phyloP scores from a whole-genome alignment of 2,797 vertebrate genomes.

The Sciurus carolinensis region DNA sequence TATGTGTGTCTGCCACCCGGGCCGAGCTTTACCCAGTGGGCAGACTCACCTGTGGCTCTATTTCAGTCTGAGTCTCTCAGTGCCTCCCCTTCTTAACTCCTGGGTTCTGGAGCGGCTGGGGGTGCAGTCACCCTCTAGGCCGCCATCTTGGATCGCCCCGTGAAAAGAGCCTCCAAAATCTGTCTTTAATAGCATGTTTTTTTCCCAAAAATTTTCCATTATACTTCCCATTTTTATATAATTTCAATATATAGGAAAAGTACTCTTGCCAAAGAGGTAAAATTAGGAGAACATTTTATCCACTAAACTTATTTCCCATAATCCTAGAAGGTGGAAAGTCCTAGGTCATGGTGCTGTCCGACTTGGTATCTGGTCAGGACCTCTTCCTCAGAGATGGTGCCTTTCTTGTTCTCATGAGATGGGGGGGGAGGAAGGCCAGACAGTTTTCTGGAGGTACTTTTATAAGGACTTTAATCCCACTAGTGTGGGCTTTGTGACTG shows the following conservation, averaged over 20 bases:
- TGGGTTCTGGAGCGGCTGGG: too few relatives aligned
- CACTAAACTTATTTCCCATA: background rate
- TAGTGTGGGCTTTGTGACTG: background rate
- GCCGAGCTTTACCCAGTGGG: too few relatives aligned
- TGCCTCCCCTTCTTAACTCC: too few relatives aligned
- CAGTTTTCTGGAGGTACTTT: background rate
- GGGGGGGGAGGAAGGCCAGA: background rate
- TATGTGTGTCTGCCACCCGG: too few relatives aligned
- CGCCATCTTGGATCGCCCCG: too few relatives aligned
- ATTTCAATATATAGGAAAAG: background rate
- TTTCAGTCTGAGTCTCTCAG: too few relatives aligned
- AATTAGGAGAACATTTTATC: constrained; percentile 13
- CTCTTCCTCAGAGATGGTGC: background rate
- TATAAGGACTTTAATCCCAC: background rate
- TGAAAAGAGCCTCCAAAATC: background rate
- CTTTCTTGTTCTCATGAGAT: background rate
- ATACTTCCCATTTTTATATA: background rate
- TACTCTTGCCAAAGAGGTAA: background rate
- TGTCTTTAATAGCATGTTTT: background rate
- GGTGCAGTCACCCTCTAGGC: too few relatives aligned
- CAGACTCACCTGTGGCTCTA: too few relatives aligned
- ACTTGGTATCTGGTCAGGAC: background rate
- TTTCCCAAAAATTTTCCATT: background rate
- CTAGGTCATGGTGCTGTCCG: background rate
- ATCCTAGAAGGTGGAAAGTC: background rate